phyloP scores from a whole-genome alignment of 2,113 vertebrate genomes.

The Nycticebus coucang region DNA sequence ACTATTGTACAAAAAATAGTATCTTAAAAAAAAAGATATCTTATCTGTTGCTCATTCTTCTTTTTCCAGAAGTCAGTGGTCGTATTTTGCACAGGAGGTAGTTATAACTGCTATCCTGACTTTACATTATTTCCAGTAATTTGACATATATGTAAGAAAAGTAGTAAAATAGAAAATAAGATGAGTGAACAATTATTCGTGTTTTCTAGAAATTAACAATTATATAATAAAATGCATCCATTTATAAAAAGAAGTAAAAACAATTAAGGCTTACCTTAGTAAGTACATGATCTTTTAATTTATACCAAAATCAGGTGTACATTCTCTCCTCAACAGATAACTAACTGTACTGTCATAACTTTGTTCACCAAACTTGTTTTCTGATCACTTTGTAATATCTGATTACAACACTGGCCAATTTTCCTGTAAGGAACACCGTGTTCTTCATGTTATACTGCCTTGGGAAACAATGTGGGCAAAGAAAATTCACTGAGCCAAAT shows the following conservation, averaged over 20 bases:
- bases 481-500: slow-evolving; percentile 6
- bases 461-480: neutral
- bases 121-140: slow-evolving; percentile 10
- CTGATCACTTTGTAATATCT: slow-evolving; percentile 36
- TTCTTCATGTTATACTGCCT: slow-evolving; percentile 42
- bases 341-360: neutral
- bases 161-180: neutral
- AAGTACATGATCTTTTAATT: neutral
- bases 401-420: slow-evolving; percentile 1
- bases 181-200: neutral
- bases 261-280: slow-evolving; percentile 41
- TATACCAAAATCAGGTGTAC: neutral
- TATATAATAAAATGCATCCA: neutral
- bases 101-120: neutral
- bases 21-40: too few species aligned
- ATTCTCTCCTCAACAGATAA: slow-evolving; percentile 34
- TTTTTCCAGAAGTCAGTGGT: neutral
- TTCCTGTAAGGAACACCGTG: slow-evolving; percentile 2
- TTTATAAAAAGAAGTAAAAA: slow-evolving; percentile 18
- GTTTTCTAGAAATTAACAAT: slow-evolving; percentile 9
- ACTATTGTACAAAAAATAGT: too few species aligned
- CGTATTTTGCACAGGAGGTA: neutral
- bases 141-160: slow-evolving; percentile 44
- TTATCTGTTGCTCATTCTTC: neutral
- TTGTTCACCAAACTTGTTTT: slow-evolving; percentile 28